Evolutionary conservation across 2,113 vertebrate species (phyloP), one percentile per base, ranked within the genome.

Genomic region (Ariopsis seemanni): DNA sequence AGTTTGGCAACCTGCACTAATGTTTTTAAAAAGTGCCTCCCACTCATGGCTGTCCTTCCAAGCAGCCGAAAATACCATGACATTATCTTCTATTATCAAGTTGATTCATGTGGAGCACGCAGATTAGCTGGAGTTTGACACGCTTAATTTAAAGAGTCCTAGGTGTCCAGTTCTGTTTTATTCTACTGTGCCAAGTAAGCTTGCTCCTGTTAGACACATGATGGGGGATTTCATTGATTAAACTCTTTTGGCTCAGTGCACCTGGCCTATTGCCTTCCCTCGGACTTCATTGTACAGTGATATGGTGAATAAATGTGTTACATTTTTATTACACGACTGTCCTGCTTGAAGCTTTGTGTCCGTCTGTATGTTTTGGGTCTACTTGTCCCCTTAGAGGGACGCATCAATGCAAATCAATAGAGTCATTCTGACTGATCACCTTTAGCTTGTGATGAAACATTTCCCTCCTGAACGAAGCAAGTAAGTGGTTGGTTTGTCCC

Each of bases 11-110:
- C 75, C 75, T 57, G 50, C 60, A 22, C 72, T 78, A 52, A 30
- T 55, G 74, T 17, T 84, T 86, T 80, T 67, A 67, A 86, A 72
- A 30, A 79, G 42, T 6, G 1, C 72, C 85, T 67, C 60, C 85
- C 74, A 34, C 83, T 62, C 69, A 84, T 17, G 27, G 2, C 71
- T 75, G 60, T 81, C 77, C 77, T 71, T 65, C 48, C 60, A 22
- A 53, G 15, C 60, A 69, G 52, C 50, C 62, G 5, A 25, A 69
- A 86, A 69, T 80, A 80, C n/a, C 62, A 18, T 17, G 77, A 42
- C 77, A 42, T 58, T 34, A 81, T 48, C 63, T 48, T 86, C n/a
- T 50, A 12, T 86, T 79, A 63, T 78, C 71, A 50, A 48, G 42
- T 63, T 78, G 67, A 53, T 86, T 79, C 42, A 65, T 53, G 85